Percentiles rank a stretch among this genome's conserved stretches.
Conservation (phyloP, 2,797 vertebrate genomes). For the Huso huso region DNA sequence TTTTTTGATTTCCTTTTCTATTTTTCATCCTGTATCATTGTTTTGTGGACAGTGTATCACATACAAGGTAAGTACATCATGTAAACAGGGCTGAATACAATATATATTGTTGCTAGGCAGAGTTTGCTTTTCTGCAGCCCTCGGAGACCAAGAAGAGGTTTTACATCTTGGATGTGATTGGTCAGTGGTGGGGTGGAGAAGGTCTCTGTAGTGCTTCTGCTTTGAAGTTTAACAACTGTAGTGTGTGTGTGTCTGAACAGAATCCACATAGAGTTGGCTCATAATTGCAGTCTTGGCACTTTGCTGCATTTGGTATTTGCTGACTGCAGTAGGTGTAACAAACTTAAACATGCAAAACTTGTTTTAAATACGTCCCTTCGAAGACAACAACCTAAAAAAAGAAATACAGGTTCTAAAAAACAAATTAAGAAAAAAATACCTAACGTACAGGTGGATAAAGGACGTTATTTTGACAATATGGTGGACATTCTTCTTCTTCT, state of each 20-base stretch:
- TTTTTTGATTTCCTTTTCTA: background rate
- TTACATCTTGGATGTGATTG: constrained; percentile 7
- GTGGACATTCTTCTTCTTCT: too few relatives aligned
- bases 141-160: constrained; percentile 4
- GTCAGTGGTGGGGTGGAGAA: constrained; percentile 14
- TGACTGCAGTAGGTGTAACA: too few relatives aligned
- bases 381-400: too few relatives aligned
- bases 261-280: background rate
- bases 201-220: background rate
- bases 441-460: too few relatives aligned
- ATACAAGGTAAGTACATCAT: too few relatives aligned
- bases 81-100: too few relatives aligned
- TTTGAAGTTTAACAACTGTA: background rate
- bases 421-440: too few relatives aligned
- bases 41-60: background rate
- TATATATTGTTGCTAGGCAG: constrained; percentile 24
- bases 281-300: background rate
- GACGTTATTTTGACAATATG: too few relatives aligned
- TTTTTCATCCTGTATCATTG: background rate
- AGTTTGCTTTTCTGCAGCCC: background rate
- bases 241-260: background rate
- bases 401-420: too few relatives aligned
- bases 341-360: too few relatives aligned
- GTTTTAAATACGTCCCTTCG: too few relatives aligned
- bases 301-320: too few relatives aligned